phyloP scores from a whole-genome alignment of 2,113 vertebrate species.

The Salvelinus alpinus region DNA sequence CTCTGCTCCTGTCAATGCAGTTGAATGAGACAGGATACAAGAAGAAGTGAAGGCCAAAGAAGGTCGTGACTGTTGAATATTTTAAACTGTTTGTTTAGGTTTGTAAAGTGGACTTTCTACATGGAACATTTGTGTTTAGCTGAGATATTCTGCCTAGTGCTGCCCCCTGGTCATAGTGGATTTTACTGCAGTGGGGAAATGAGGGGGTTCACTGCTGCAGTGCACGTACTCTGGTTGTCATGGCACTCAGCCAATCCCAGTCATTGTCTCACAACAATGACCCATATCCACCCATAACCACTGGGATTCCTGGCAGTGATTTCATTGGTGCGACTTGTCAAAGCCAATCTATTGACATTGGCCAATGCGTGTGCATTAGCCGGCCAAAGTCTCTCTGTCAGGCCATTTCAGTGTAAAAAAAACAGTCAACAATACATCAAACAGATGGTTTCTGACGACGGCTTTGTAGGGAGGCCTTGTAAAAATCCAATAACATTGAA shows the following conservation, averaged over 20 bases:
- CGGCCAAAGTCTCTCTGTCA: not conserved
- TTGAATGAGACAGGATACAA: too few species aligned
- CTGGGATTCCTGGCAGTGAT: not conserved
- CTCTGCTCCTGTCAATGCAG: too few species aligned
- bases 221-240: conserved; percentile 59
- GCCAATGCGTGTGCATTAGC: not conserved
- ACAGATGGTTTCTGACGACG: not conserved
- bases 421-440: not conserved
- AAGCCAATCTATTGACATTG: not conserved
- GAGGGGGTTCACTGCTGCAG: not conserved
- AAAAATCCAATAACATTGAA: too few species aligned
- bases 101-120: not conserved
- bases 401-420: not conserved
- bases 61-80: not conserved
- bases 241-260: conserved; percentile 9
- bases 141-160: not conserved
- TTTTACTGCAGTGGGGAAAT: not conserved
- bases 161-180: not conserved
- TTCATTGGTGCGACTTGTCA: not conserved
- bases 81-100: not conserved
- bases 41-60: too few species aligned
- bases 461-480: too few species aligned
- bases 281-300: conserved; percentile 32
- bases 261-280: conserved; percentile 36
- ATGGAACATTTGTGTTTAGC: not conserved